A percentile compares a stretch with the other conserved stretches of the same genome.
phyloP scores from a whole-genome alignment of 1,140 invertebrate species.

The Anastrepha obliqua region DNA sequence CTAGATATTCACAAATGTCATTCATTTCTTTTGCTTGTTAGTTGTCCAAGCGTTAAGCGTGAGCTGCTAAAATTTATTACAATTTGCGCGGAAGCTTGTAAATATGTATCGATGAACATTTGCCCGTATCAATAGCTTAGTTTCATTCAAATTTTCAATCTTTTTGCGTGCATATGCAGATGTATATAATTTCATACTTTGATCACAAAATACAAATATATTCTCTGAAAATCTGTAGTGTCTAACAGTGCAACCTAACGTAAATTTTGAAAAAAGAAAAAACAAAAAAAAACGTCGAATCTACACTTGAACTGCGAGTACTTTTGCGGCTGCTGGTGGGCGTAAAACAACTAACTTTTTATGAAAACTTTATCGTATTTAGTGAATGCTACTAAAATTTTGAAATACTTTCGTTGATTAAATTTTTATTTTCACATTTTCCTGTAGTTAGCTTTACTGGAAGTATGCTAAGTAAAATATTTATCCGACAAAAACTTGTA shows the following conservation, averaged over 20 bases:
- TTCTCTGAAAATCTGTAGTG: neutral
- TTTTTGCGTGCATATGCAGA: neutral
- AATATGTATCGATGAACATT: too few relatives aligned
- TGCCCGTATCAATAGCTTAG: too few relatives aligned
- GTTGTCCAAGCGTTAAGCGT: too few relatives aligned
- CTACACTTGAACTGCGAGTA: neutral
- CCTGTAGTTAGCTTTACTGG: neutral
- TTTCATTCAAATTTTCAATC: too few relatives aligned
- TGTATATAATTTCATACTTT: neutral
- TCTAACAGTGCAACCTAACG: neutral
- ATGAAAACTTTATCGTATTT: slow-evolving; percentile 5
- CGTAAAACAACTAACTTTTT: slow-evolving; percentile 34
- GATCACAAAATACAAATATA: neutral
- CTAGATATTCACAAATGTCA: too few relatives aligned
- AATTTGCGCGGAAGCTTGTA: too few relatives aligned
- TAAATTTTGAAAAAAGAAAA: slow-evolving; percentile 24
- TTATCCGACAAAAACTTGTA: too few relatives aligned
- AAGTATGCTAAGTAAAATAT: neutral
- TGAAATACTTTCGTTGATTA: neutral
- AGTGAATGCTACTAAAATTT: slow-evolving; percentile 42
- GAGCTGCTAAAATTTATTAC: too few relatives aligned
- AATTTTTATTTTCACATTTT: neutral
- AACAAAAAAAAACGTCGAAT: slow-evolving; percentile 9
- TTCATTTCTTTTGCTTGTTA: too few relatives aligned
- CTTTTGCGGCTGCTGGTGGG: slow-evolving; percentile 61